Evolutionary conservation across 2,888 invertebrate species (phyloP).

Genomic region (Piscicola geometra): DNA sequence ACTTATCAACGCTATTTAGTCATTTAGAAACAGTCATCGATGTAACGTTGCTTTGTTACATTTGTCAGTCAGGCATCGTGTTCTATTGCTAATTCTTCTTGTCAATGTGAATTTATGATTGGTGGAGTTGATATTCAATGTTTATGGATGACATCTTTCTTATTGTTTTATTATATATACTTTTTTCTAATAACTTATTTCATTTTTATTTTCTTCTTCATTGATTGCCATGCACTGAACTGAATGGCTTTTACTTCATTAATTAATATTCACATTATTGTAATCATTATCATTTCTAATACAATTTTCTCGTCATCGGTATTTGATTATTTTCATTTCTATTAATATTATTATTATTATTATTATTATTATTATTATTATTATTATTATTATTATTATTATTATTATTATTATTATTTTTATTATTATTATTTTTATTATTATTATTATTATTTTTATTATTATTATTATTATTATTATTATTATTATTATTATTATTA

Average conservation of each 20-base stretch:
- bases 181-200: too few species aligned
- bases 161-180: too few species aligned
- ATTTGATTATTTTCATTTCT: not conserved
- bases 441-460: constrained; percentile 22
- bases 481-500: constrained; percentile 24
- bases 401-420: constrained; percentile 20
- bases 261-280: constrained; percentile 11
- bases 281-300: not conserved
- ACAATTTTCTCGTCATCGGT: constrained; percentile 1
- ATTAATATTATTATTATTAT: constrained; percentile 10
- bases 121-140: too few species aligned
- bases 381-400: constrained; percentile 24
- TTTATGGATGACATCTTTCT: too few species aligned
- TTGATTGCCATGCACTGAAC: too few species aligned
- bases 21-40: too few species aligned
- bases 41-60: too few species aligned
- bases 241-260: constrained; percentile 16
- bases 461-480: constrained; percentile 24
- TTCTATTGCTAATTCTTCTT: too few species aligned
- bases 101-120: too few species aligned
- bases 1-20: too few species aligned
- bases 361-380: constrained; percentile 24
- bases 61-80: too few species aligned
- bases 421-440: constrained; percentile 22
- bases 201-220: too few species aligned